A percentile compares a stretch with the other conserved stretches of the same genome.
phyloP scores from a whole-genome alignment of 2,888 invertebrate genomes.

The Perdita meconis region DNA sequence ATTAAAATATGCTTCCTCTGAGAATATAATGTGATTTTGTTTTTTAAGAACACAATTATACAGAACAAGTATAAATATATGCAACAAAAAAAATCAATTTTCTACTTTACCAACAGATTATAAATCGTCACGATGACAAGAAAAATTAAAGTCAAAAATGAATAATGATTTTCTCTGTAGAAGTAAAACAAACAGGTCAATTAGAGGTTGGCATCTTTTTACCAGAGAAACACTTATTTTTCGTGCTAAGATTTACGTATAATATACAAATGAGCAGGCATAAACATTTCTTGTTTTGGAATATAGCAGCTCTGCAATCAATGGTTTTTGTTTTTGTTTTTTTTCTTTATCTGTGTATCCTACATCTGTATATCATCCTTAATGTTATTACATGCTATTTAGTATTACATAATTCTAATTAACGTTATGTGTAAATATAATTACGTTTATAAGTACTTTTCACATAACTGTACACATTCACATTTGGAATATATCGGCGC shows the following conservation, averaged over 20 bases:
- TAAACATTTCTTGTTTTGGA: slow-evolving; percentile 73
- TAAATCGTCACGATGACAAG: background rate
- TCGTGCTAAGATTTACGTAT: slow-evolving; percentile 64
- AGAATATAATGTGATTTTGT: slow-evolving; percentile 60
- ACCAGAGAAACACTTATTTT: slow-evolving; percentile 59
- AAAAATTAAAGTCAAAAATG: background rate
- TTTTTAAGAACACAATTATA: slow-evolving; percentile 44
- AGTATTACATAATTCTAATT: slow-evolving; percentile 79
- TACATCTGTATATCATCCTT: slow-evolving; percentile 78
- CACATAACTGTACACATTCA: slow-evolving; percentile 81
- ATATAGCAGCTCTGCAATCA: slow-evolving; percentile 78
- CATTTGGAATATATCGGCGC: slow-evolving; percentile 76
- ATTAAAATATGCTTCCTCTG: slow-evolving; percentile 56
- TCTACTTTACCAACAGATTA: background rate
- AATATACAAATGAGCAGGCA: slow-evolving; percentile 71
- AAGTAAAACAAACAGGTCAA: slow-evolving; percentile 22
- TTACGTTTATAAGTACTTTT: slow-evolving; percentile 75
- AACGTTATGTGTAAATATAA: slow-evolving; percentile 76
- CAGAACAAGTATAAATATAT: no score
- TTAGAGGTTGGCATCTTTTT: slow-evolving; percentile 41
- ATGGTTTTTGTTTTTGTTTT: slow-evolving; percentile 62
- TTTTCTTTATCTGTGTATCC: slow-evolving; percentile 65
- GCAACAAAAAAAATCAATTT: background rate
- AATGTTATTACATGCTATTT: slow-evolving; percentile 78
- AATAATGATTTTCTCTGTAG: background rate